Percentiles rank a stretch among this genome's conserved stretches.
These are phyloP conservation scores for Unio delphinus DNA, from an alignment of 2,888 invertebrate species.

Conservation along the genomic window DNA sequence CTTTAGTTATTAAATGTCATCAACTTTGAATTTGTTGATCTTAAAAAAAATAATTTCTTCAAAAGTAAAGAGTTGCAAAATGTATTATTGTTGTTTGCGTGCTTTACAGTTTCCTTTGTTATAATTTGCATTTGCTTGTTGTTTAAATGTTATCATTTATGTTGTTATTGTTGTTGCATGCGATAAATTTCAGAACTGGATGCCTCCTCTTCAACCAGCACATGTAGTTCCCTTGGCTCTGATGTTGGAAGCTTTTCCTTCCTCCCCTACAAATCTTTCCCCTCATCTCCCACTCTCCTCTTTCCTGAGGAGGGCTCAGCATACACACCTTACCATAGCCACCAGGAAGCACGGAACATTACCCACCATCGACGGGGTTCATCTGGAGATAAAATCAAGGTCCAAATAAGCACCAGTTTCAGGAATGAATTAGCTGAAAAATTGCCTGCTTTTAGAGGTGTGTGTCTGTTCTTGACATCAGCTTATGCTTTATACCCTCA, in stretches of 20 bases:
- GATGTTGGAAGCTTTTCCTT: constrained; percentile 14
- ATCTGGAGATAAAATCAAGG: constrained; percentile 63
- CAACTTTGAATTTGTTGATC: too few relatives aligned
- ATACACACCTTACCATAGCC: constrained; percentile 9
- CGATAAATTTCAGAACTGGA: constrained; percentile 39
- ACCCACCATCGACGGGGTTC: constrained; percentile 64
- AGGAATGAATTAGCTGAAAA: constrained; percentile 56
- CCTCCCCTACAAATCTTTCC: constrained; percentile 32
- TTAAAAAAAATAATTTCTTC: not conserved
- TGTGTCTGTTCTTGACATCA: not conserved
- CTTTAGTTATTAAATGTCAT: too few relatives aligned
- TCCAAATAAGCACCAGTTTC: constrained; percentile 62
- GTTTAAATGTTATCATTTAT: constrained; percentile 17
- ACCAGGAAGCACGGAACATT: constrained; percentile 13
- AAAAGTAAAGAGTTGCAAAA: not conserved
- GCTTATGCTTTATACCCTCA: not conserved
- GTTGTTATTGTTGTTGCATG: constrained; percentile 25
- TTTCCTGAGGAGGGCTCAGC: too few relatives aligned
- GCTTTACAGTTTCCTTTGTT: not conserved
- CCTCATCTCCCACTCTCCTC: constrained; percentile 50
- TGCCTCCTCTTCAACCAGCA: constrained; percentile 35
- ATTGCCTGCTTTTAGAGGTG: constrained; percentile 9
- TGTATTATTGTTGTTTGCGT: not conserved
- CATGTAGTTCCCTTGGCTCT: constrained; percentile 26
- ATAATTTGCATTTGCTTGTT: constrained; percentile 7